A percentile compares a stretch with the other conserved stretches of the same genome.
phyloP scores from a whole-genome alignment of 2,113 vertebrate genomes.

The Bagarius yarrelli region DNA sequence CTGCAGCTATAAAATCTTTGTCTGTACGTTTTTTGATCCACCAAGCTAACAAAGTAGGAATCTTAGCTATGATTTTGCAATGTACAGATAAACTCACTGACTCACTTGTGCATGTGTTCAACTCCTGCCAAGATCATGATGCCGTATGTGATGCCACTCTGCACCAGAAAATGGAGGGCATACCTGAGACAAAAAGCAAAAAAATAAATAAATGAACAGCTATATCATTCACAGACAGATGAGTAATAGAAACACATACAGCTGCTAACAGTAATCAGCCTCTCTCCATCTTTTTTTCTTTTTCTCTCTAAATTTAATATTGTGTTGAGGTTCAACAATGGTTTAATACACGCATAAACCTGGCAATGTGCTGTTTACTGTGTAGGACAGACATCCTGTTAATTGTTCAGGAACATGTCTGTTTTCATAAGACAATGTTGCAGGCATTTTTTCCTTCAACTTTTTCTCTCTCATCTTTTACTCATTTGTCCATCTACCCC shows the following conservation, averaged over 20 bases:
- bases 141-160: slow-evolving; percentile 90
- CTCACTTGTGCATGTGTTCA: slow-evolving; percentile 93
- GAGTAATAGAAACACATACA: neutral
- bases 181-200: slow-evolving; percentile 74
- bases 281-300: neutral
- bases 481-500: neutral
- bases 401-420: neutral
- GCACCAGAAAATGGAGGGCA: slow-evolving; percentile 92
- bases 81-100: slow-evolving; percentile 33
- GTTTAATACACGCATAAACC: neutral
- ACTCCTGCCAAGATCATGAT: slow-evolving; percentile 89
- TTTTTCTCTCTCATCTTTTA: neutral
- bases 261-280: neutral
- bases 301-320: neutral
- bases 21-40: neutral
- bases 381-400: neutral
- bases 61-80: neutral
- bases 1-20: neutral
- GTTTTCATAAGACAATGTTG: neutral
- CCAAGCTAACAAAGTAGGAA: too few relatives aligned
- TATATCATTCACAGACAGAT: neutral
- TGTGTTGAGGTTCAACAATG: neutral
- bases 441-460: neutral
- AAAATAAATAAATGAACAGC: neutral
- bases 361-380: neutral